These are phyloP conservation scores for Ataeniobius toweri DNA, from an alignment of 2,797 vertebrate species.

Conservation along the genomic window DNA sequence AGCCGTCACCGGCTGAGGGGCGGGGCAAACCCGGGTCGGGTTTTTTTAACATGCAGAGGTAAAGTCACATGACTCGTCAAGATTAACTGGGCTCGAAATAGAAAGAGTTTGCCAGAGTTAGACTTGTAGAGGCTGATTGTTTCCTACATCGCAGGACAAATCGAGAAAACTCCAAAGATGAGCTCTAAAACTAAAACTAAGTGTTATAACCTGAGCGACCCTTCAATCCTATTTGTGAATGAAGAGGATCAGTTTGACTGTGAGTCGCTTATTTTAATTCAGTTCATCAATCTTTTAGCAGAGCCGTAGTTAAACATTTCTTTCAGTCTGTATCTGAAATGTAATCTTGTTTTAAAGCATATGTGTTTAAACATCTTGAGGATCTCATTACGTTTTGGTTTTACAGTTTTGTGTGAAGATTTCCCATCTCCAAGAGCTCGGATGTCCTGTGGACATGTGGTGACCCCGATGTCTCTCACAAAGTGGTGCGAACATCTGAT, in stretches of 20 bases:
- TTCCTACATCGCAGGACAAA: background rate
- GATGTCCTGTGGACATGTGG: conserved; percentile 76
- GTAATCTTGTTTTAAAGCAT: background rate
- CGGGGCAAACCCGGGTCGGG: no score
- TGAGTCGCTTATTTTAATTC: background rate
- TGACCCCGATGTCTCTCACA: conserved; percentile 71
- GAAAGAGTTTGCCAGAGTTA: background rate
- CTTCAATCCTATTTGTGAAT: background rate
- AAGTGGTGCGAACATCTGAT: conserved; percentile 62
- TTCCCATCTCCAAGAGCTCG: conserved; percentile 1
- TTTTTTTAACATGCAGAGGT: background rate
- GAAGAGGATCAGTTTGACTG: conserved; percentile 9
- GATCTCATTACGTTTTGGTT: background rate
- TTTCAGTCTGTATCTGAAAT: background rate
- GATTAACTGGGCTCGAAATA: background rate
- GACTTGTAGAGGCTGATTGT: no score
- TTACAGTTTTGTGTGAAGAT: background rate
- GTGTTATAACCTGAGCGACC: background rate
- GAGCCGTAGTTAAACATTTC: background rate
- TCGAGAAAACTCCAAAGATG: background rate
- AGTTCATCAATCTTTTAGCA: background rate
- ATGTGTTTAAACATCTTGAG: background rate
- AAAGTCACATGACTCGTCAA: background rate
- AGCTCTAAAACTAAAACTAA: background rate
- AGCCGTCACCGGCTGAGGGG: background rate